Base-by-base conservation (phyloP, 1,140 invertebrate genomes). In the Musca vetustissima region DNA sequence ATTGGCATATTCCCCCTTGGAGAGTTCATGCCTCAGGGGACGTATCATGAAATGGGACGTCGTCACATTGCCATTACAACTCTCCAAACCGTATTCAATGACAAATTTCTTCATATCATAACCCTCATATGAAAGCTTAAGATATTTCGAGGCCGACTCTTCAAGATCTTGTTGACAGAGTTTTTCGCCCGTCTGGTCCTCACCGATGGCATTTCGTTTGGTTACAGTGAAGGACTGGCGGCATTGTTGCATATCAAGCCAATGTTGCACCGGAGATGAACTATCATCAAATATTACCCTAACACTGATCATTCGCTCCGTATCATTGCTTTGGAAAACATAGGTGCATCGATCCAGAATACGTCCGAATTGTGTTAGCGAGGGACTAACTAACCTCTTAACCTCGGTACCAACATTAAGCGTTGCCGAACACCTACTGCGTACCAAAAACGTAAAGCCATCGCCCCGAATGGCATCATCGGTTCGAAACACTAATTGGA, bases 401-500 rank as follows among this genome's bases (percentile, higher is more conserved):
- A 69, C 57, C 1, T 79, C 71, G 0, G 90, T n/a, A 89, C 83
- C 88, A 1, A 87, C 89, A 57, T 82, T 66, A 68, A 90, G 88
- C 13, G 83, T 78, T 19, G 88, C 89, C 48, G 93, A 92, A 82
- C 94, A 96, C 68, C 86, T 85, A 21, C 79, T 74, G 4, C 75
- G 72, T 84, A 89, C 90, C 11, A 66, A 43, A 36, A 86, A 86
- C 68, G 78, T 83, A 77, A 95, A 95, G 9, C 93, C 93, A 74
- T 91, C 89, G 17, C 87, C 89, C 66, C 87, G 87, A 6, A 87
- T 83, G 43, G 82, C 84, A 1, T 83, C 83, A 79, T 94, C 90
- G 4, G 90, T 89, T 70, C 87, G 87, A 73, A 94, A 92, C 7
- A 89, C 69, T 36, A 94, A 81, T 80, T 88, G 91, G 83, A 94